Evolutionary conservation across 2,113 vertebrate species (phyloP).

Genomic region (Stomatorhinus ivindoensis): DNA sequence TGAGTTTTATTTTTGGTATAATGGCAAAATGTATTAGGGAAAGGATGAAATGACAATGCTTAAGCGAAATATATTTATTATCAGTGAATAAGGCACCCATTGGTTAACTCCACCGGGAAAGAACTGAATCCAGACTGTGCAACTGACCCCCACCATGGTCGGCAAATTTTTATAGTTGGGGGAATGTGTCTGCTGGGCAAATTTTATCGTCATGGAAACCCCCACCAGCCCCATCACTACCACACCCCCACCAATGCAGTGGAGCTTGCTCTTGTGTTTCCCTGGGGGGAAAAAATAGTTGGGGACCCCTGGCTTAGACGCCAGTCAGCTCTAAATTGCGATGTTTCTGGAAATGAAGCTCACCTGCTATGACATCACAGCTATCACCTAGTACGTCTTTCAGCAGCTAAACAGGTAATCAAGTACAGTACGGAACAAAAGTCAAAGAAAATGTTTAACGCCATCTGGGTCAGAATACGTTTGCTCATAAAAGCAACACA

Average conservation of each 20-base stretch:
- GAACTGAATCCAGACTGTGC: background rate
- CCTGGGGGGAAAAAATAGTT: background rate
- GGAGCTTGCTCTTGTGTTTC: background rate
- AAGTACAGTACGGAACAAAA: background rate
- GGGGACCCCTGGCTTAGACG: background rate
- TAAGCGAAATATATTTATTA: background rate
- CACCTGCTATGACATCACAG: background rate
- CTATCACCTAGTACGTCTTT: background rate
- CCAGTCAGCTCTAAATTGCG: background rate
- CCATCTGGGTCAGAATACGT: background rate
- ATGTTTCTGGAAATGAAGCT: background rate
- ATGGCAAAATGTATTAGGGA: background rate
- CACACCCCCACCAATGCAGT: background rate
- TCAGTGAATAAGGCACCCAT: background rate
- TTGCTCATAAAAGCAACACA: background rate
- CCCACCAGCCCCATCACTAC: background rate
- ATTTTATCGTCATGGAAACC: background rate
- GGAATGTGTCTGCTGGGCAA: background rate
- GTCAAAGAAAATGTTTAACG: background rate
- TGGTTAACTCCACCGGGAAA: background rate
- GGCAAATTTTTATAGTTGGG: background rate
- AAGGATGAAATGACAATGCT: background rate
- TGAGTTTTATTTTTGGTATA: background rate
- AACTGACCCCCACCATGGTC: background rate
- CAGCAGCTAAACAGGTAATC: background rate